Base-by-base conservation (phyloP, 1,140 invertebrate species). In the Zaprionus vittiger region DNA sequence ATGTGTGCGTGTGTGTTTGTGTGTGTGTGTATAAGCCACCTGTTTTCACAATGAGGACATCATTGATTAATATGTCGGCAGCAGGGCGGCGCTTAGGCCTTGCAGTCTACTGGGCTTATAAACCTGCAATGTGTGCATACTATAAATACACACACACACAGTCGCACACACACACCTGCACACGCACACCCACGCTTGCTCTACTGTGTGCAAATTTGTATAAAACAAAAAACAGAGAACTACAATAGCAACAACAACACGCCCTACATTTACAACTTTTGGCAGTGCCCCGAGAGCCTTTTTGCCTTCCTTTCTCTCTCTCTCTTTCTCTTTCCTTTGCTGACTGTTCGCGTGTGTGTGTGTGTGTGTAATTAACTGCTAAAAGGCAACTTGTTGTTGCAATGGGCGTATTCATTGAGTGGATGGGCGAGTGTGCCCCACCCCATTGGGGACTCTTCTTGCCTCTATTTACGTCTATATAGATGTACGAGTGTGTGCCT, bases 1-100 rank as follows among this genome's bases (percentile, higher is more conserved):
- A 5, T 60, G 60, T 49, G 64, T 59, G 44, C 41, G 4, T 67
- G 54, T 52, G 37, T 22, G 14, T 55, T 37, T 73, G 3, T 60
- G 52, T 70, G 47, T 70, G 72, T 79, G 55, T 73, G 56, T 91
- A 72, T 75, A 61, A 83, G 80, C 83, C 87, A 91, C 87, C 83
- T 91, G 83, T 87, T 87, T 90, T 82, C 75, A 87, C 84, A 87
- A 83, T 91, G 87, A 91, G 83, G 80, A 81, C 83, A 91, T 91
- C 87, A 91, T 91, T 91, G 83, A 91, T 91, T 91, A 86, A 87
- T 81, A 86, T 91, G 80, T 81, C 87, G 83, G 79, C 75, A 70
- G 57, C 73, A 72, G 66, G 20, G 34, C 52, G 38, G 37, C 24
- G 69, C 31, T 52, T 57, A 55, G 66, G 28, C 52, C 73, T 47